These are phyloP conservation scores for Cochlearius cochlearius DNA, from an alignment of 2,113 vertebrate genomes.

Conservation along the genomic window DNA sequence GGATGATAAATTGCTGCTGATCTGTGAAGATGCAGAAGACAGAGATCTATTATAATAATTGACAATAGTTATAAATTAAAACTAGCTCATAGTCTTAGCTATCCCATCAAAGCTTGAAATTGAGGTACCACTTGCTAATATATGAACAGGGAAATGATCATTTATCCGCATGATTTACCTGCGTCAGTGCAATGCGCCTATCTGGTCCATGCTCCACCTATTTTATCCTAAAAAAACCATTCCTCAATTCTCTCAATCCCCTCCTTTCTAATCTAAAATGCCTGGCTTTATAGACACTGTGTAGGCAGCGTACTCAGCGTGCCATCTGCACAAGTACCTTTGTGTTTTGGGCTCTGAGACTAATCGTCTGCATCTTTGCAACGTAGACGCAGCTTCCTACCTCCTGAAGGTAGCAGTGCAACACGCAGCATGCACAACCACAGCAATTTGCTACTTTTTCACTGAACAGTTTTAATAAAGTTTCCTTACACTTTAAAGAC, in stretches of 20 bases:
- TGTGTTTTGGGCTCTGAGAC: background rate
- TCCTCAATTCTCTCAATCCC: background rate
- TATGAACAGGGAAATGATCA: background rate
- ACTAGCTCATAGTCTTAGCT: background rate
- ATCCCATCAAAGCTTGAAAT: background rate
- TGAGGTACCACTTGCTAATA: background rate
- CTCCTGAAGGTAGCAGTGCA: background rate
- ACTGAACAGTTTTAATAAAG: accelerated
- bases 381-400: background rate
- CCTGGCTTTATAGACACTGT: background rate
- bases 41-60: background rate
- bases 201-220: background rate
- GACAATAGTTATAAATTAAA: background rate
- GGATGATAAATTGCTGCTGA: constrained; percentile 19
- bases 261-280: background rate
- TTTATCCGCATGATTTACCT: background rate
- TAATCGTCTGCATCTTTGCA: background rate
- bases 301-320: background rate
- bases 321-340: background rate
- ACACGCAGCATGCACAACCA: accelerated
- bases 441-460: background rate
- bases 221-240: background rate
- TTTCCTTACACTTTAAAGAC: background rate
- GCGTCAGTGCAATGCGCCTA: background rate
- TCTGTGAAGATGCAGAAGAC: background rate